Percentiles rank a stretch among this genome's conserved stretches.
These are phyloP conservation scores for Argopecten irradians DNA, from an alignment of 1,140 invertebrate genomes.

Conservation along the genomic window DNA sequence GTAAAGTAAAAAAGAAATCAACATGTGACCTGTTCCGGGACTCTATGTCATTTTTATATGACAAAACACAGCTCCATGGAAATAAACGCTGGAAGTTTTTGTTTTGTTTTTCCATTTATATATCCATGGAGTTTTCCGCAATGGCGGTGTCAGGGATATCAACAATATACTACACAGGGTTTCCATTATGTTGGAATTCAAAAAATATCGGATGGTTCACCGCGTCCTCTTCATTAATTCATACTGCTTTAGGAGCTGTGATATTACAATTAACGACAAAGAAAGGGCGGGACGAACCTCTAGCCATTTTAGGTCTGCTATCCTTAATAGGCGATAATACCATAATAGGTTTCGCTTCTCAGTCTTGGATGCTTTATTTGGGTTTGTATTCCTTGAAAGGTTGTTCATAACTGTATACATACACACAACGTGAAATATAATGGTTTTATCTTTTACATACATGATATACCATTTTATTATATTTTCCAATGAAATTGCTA, in stretches of 20 bases:
- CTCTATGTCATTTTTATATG: not conserved
- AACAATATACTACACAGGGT: not conserved
- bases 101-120: not conserved
- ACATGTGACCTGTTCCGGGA: not conserved
- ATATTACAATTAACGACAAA: not conserved
- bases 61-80: not conserved
- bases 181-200: not conserved
- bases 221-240: not conserved
- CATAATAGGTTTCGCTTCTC: not conserved
- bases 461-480: too few species aligned
- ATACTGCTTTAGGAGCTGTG: not conserved
- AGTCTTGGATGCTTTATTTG: not conserved
- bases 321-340: not conserved
- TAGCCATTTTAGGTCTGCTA: not conserved
- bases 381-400: too few species aligned
- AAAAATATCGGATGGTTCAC: not conserved
- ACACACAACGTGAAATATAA: too few species aligned
- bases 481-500: too few species aligned
- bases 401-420: too few species aligned
- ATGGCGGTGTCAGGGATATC: not conserved
- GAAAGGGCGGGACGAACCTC: not conserved
- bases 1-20: not conserved
- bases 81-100: not conserved
- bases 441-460: too few species aligned
- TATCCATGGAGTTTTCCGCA: not conserved